Conservation (phyloP, 2,888 invertebrate species). For the Dione juno region DNA sequence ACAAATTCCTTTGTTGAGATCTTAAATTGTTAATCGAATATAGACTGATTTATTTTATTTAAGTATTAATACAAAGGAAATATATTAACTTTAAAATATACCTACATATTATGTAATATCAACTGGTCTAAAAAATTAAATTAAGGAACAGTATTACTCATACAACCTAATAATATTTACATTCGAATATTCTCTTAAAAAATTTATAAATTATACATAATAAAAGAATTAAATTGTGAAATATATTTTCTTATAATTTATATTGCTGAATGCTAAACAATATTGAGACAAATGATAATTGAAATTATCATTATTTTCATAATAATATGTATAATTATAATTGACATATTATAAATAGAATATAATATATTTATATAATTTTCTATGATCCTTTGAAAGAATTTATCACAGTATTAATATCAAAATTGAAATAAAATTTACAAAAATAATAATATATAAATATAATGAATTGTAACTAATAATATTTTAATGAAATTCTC, state of each 20-base stretch:
- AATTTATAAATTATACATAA: conserved; percentile 13
- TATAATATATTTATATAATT: conserved; percentile 14
- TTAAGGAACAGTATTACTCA: conserved; percentile 52
- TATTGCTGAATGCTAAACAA: conserved; percentile 26
- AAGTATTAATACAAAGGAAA: background rate
- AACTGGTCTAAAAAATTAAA: conserved; percentile 45
- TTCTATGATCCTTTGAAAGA: conserved; percentile 31
- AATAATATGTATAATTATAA: background rate
- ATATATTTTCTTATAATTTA: conserved; percentile 27
- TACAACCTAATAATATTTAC: conserved; percentile 44
- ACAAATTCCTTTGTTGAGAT: no score
- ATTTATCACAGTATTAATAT: conserved; percentile 46
- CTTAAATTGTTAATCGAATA: no score
- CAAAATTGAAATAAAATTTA: conserved; percentile 36
- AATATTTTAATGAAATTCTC: conserved; percentile 5
- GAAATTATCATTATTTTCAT: conserved; percentile 7
- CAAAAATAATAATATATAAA: conserved; percentile 20
- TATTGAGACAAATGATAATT: conserved; percentile 2
- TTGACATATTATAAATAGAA: conserved; percentile 7
- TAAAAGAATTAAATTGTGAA: conserved; percentile 26
- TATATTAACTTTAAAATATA: background rate
- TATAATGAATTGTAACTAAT: background rate
- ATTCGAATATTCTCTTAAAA: conserved; percentile 34
- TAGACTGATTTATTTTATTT: background rate
- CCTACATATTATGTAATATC: conserved; percentile 37